Base-by-base conservation (phyloP, 1,140 invertebrate species). In the Phthorimaea operculella region DNA sequence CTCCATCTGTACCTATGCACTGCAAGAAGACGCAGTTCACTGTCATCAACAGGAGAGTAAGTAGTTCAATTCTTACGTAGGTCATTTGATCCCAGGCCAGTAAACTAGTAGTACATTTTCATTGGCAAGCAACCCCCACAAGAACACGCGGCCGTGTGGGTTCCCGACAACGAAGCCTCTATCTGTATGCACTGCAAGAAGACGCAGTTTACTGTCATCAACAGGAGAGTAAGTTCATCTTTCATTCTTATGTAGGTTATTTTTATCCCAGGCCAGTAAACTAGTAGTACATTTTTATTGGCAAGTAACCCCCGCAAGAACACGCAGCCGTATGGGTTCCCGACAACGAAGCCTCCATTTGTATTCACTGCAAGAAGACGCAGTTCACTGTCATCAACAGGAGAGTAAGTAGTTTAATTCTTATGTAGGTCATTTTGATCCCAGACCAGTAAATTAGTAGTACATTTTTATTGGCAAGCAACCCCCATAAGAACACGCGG, bases 281-380 rank as follows among this genome's bases (percentile, higher is more conserved):
- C n/a, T n/a, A n/a, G n/a, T n/a, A 28, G 2, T 28, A 28, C 21
- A 28, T 2, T 28, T 28, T 28, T 28, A 4, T 28, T 28, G 21
- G 6, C 21, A 28, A 4, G 21, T 28, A 96, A 73, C 93, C 96
- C 16, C 92, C 94, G 10, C 92, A 93, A 72, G 92, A 95, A 66
- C 95, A 98, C 80, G 97, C 96, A 54, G 96, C 98, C 5, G 97
- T 99, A 39, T 99, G 98, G 98, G 94, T 99, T 21, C 98, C 98
- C 4, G 98, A 99, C 87, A 93, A 93, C 28, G 96, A 98, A 75
- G 97, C 98, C 7, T 88, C 90, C 36, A 91, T 93, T 56, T 99
- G 98, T 72, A 99, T 99, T 97, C 94, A 97, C 79, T 99, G 98
- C 82, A 95, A 96, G 82, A 96, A 95, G 78, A 96, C 94, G 71